Conservation (phyloP, 2,888 invertebrate genomes). For the Petrophora chlorosata region DNA sequence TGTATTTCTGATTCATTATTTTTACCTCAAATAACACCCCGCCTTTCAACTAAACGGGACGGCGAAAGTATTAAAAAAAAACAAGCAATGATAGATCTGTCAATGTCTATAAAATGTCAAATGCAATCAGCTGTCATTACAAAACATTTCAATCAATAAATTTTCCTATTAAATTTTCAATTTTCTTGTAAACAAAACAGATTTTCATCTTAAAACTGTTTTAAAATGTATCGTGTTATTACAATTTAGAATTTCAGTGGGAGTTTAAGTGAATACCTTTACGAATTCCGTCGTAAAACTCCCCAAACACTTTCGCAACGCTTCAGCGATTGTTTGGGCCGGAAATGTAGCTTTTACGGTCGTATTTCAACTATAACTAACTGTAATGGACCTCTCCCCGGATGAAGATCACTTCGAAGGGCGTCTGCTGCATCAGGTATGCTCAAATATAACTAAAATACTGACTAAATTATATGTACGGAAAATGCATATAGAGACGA, state of each 20-base stretch:
- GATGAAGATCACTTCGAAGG: conserved; percentile 92
- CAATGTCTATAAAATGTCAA: background rate
- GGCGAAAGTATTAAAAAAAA: background rate
- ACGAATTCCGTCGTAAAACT: conserved; percentile 1
- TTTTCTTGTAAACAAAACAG: background rate
- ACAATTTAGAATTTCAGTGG: background rate
- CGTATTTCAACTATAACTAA: conserved; percentile 43
- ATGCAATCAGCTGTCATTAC: conserved; percentile 11
- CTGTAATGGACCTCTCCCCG: conserved; percentile 87
- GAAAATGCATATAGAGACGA: background rate
- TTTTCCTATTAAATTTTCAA: background rate
- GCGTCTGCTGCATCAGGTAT: conserved; percentile 89
- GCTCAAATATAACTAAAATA: background rate
- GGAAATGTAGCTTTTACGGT: conserved; percentile 59
- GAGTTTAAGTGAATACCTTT: conserved; percentile 23
- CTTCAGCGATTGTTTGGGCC: conserved; percentile 58
- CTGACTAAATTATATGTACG: background rate
- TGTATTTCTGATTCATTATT: no score
- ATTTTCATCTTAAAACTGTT: background rate
- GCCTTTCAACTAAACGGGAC: no score
- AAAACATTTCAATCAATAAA: conserved; percentile 18
- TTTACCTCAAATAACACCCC: no score
- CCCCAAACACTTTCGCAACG: conserved; percentile 52
- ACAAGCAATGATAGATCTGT: background rate
- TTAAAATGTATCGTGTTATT: background rate